These are phyloP conservation scores for Pelagia noctiluca DNA, from an alignment of 30 jellyfish, hydroid and myxozoan species.

Conservation along the genomic window DNA sequence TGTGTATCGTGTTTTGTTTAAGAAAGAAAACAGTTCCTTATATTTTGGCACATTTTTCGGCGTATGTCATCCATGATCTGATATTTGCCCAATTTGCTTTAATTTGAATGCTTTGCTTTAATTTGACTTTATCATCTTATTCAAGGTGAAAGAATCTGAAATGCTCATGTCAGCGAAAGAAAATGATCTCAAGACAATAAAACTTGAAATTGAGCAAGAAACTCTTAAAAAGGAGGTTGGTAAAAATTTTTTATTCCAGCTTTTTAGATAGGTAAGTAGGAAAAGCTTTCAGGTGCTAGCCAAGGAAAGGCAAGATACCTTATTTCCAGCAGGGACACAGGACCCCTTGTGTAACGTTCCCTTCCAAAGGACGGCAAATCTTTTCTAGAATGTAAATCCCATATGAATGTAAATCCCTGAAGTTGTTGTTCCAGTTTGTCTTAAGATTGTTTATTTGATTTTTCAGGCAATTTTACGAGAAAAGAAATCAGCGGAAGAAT, in stretches of 20 bases:
- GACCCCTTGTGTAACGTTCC: too few species aligned
- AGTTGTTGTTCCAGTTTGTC: background rate
- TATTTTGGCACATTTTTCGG: too few species aligned
- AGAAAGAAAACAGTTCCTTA: too few species aligned
- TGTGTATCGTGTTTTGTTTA: too few species aligned
- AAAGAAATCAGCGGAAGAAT: conserved; percentile 44
- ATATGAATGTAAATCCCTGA: too few species aligned
- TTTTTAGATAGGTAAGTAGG: too few species aligned
- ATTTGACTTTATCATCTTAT: background rate
- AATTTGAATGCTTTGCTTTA: background rate
- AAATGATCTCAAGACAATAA: conserved; percentile 23
- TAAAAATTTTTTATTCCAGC: too few species aligned
- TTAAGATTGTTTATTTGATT: background rate
- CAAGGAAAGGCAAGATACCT: too few species aligned
- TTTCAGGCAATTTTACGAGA: conserved; percentile 50
- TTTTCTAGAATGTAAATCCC: too few species aligned
- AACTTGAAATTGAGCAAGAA: conserved; percentile 49
- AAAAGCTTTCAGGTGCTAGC: too few species aligned
- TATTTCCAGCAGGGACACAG: too few species aligned
- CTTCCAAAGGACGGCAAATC: too few species aligned
- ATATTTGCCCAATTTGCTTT: background rate
- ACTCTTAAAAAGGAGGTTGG: conserved; percentile 52
- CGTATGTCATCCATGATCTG: background rate
- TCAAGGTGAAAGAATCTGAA: conserved; percentile 56
- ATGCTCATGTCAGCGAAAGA: conserved; percentile 28